phyloP scores from a whole-genome alignment of 2,113 vertebrate species.

The Anser cygnoides region DNA sequence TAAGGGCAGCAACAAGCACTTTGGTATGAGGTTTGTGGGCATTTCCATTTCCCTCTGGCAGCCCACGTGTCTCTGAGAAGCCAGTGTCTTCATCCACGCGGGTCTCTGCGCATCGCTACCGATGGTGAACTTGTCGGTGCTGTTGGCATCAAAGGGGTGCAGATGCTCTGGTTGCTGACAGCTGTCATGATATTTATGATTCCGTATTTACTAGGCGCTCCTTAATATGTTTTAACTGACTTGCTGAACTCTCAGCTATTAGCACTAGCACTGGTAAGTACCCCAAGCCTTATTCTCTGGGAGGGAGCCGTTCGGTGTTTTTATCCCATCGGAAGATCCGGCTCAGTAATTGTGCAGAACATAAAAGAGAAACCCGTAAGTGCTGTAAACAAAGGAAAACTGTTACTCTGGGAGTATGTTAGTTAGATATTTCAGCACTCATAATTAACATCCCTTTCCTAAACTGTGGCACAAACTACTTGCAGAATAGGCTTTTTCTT shows the following conservation, averaged over 20 bases:
- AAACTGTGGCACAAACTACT: slow-evolving; percentile 33
- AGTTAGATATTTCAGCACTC: slow-evolving; percentile 30
- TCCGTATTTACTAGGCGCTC: neutral
- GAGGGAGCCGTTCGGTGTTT: neutral
- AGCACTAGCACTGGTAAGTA: neutral
- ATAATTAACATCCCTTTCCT: slow-evolving; percentile 58
- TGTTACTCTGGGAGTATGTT: slow-evolving; percentile 40
- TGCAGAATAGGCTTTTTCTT: slow-evolving; percentile 43
- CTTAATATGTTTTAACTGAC: slow-evolving; percentile 31
- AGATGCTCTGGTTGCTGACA: neutral
- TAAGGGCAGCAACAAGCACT: neutral
- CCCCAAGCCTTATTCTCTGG: neutral
- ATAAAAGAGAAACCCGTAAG: slow-evolving; percentile 49
- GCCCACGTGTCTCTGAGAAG: neutral
- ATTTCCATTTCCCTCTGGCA: neutral
- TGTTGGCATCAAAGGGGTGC: neutral
- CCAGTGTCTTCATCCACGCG: rapidly evolving
- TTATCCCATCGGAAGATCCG: slow-evolving; percentile 26
- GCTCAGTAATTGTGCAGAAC: slow-evolving; percentile 15
- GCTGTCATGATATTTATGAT: neutral
- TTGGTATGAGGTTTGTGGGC: neutral
- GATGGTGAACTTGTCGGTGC: neutral
- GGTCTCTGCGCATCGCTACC: neutral
- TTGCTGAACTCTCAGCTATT: neutral
- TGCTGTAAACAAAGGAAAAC: slow-evolving; percentile 60